Conservation (phyloP, 2,888 invertebrate genomes). For the Flexamia atlantica region DNA sequence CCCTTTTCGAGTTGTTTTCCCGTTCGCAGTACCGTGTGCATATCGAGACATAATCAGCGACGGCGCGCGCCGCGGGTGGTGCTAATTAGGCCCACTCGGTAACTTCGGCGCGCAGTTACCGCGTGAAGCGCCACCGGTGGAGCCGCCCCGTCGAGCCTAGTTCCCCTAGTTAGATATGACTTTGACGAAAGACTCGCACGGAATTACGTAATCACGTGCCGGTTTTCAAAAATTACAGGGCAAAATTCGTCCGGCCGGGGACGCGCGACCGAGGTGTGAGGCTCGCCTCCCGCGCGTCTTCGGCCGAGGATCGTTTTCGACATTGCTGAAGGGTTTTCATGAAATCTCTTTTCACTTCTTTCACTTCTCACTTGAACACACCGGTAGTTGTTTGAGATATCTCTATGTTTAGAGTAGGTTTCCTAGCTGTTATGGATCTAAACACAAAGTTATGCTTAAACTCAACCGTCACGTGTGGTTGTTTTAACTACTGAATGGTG, state of each 20-base stretch:
- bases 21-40: conserved; percentile 54
- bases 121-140: conserved; percentile 35
- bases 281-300: conserved; percentile 49
- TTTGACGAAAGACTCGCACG: conserved; percentile 23
- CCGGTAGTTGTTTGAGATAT: conserved; percentile 50
- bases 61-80: neutral
- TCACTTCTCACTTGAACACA: conserved; percentile 54
- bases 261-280: conserved; percentile 48
- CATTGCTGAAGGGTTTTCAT: conserved; percentile 69
- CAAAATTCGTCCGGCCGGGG: conserved; percentile 35
- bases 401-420: conserved; percentile 56
- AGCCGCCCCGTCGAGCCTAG: neutral
- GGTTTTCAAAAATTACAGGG: conserved; percentile 19
- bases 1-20: conserved; percentile 32
- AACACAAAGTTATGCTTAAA: conserved; percentile 53
- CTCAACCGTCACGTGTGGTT: conserved; percentile 47
- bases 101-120: conserved; percentile 56
- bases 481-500: conserved; percentile 55
- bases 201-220: no score
- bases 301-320: conserved; percentile 36
- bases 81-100: conserved; percentile 53
- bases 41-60: conserved; percentile 48
- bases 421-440: conserved; percentile 53
- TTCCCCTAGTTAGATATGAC: conserved; percentile 38
- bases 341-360: conserved; percentile 59